These are phyloP conservation scores for Acyrthosiphon pisum DNA, from an alignment of 1,140 invertebrate genomes.

Conservation along the genomic window DNA sequence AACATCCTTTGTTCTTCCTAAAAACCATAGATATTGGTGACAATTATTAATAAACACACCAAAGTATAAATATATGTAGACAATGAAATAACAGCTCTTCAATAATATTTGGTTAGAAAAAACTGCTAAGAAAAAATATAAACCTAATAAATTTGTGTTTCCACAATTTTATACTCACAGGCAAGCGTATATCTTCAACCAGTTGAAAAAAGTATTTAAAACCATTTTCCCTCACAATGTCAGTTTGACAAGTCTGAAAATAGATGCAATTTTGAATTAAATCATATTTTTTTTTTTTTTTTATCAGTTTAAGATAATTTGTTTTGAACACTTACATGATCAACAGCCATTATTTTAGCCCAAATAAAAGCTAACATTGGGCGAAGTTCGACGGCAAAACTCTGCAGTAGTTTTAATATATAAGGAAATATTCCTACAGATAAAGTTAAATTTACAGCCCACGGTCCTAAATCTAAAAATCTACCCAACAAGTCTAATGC, in stretches of 20 bases:
- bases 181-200: conserved; percentile 82
- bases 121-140: no score
- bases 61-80: neutral
- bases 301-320: neutral
- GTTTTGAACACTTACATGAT: conserved; percentile 74
- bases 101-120: neutral
- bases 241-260: conserved; percentile 88
- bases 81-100: neutral
- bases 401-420: conserved; percentile 94
- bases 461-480: conserved; percentile 94
- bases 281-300: neutral
- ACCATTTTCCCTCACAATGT: conserved; percentile 93
- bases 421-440: conserved; percentile 99
- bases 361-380: conserved; percentile 97
- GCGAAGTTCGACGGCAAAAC: conserved; percentile 88
- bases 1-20: conserved; percentile 86
- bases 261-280: conserved; percentile 47
- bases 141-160: no score
- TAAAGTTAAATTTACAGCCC: conserved; percentile 95
- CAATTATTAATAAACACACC: neutral
- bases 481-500: conserved; percentile 93
- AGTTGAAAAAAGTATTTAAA: conserved; percentile 95
- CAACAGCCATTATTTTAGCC: conserved; percentile 98
- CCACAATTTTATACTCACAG: conserved; percentile 68
- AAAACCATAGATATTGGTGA: neutral